Conservation (phyloP, 1,140 invertebrate genomes). For the Idris sp. region DNA sequence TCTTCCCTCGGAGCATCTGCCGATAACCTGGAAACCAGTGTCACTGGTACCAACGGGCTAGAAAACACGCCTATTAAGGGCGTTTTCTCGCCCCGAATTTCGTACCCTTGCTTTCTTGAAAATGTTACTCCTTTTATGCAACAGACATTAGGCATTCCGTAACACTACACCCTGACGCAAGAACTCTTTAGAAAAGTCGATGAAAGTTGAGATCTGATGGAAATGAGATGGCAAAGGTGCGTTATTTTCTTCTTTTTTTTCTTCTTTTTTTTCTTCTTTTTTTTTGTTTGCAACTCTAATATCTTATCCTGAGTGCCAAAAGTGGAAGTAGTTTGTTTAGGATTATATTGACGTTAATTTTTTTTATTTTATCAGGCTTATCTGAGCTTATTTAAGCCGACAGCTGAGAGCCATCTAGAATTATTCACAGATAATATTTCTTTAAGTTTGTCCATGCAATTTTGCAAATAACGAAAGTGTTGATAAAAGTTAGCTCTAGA, state of each 20-base stretch:
- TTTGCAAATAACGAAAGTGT: not conserved
- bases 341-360: slow-evolving; percentile 40
- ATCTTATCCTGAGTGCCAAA: slow-evolving; percentile 19
- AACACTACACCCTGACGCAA: slow-evolving; percentile 38
- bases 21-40: slow-evolving; percentile 58
- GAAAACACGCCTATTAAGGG: slow-evolving; percentile 45
- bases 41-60: slow-evolving; percentile 33
- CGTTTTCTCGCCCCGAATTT: slow-evolving; percentile 36
- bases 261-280: too few relatives aligned
- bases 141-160: slow-evolving; percentile 37
- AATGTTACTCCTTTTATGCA: slow-evolving; percentile 33
- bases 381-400: slow-evolving; percentile 48
- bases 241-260: too few relatives aligned
- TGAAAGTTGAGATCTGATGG: slow-evolving; percentile 24
- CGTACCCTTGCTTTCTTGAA: slow-evolving; percentile 31
- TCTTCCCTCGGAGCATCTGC: slow-evolving; percentile 50
- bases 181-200: slow-evolving; percentile 33
- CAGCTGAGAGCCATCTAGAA: slow-evolving; percentile 58
- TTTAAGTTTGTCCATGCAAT: slow-evolving; percentile 9
- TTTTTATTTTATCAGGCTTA: too few relatives aligned
- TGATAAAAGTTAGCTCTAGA: not conserved
- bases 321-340: slow-evolving; percentile 29
- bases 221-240: slow-evolving; percentile 21
- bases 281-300: too few relatives aligned
- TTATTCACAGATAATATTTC: slow-evolving; percentile 47